Evolutionary conservation across 2,797 vertebrate genomes (phyloP).

Genomic region (Heteromormyrus szaboi): DNA sequence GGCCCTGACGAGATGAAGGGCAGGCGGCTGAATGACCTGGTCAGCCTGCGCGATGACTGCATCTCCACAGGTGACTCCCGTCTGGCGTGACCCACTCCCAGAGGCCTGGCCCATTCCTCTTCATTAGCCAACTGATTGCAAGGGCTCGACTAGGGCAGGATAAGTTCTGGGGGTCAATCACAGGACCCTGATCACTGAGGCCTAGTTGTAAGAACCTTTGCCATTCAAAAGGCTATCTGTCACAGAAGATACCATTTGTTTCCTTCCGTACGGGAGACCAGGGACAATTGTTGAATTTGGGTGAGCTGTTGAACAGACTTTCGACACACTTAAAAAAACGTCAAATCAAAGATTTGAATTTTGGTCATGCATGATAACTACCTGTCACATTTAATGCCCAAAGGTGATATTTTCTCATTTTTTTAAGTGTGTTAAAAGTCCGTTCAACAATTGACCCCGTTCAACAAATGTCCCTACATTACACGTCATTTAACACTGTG

Average conservation of each 20-base stretch:
- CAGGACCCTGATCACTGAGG: not conserved
- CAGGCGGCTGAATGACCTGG: slow-evolving; percentile 87
- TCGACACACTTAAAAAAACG: not conserved
- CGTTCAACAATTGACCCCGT: not conserved
- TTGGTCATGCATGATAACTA: not conserved
- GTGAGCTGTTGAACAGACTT: not conserved
- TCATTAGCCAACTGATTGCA: not conserved
- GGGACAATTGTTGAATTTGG: not conserved
- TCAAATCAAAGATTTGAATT: not conserved
- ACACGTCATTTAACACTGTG: not conserved
- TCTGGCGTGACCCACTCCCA: not conserved
- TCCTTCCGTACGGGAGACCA: not conserved
- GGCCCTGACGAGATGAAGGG: slow-evolving; percentile 88
- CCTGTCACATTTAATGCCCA: not conserved
- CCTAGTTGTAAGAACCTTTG: not conserved
- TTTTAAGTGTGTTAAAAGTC: not conserved
- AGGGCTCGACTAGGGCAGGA: not conserved
- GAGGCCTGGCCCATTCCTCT: not conserved
- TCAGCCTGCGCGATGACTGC: slow-evolving; percentile 86
- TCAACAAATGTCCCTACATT: not conserved
- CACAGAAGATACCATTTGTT: not conserved
- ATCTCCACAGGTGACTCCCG: slow-evolving; percentile 76
- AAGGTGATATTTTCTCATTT: not conserved
- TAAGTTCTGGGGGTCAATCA: not conserved
- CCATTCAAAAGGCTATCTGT: not conserved